Evolutionary conservation across 1,140 invertebrate genomes (phyloP).

Genomic region (Cyrtorhinus lividipennis): DNA sequence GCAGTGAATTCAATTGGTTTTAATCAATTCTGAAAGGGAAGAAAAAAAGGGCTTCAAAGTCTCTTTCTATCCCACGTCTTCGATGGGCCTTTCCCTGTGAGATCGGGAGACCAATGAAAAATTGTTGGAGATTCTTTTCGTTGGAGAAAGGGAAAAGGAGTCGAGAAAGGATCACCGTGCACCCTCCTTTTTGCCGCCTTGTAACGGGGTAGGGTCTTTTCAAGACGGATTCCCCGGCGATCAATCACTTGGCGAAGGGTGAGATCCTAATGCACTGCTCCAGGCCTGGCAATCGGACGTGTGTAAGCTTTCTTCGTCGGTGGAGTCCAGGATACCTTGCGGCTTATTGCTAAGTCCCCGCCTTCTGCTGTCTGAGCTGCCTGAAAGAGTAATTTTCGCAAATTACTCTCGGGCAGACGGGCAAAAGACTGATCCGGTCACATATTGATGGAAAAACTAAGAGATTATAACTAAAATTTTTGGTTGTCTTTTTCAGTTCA

Average conservation of each 20-base stretch:
- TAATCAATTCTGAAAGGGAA: constrained; percentile 4
- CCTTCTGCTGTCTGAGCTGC: too few relatives aligned
- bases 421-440: too few relatives aligned
- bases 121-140: constrained; percentile 8
- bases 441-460: too few relatives aligned
- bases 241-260: background rate
- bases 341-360: too few relatives aligned
- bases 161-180: background rate
- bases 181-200: background rate
- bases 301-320: background rate
- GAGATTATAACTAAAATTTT: too few relatives aligned
- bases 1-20: constrained; percentile 2
- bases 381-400: too few relatives aligned
- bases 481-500: too few relatives aligned
- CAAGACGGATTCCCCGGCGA: background rate
- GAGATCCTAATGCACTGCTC: background rate
- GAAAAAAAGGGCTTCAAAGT: background rate
- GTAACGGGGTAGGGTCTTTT: background rate
- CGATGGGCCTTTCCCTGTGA: background rate
- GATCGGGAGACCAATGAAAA: background rate
- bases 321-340: too few relatives aligned
- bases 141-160: background rate
- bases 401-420: too few relatives aligned
- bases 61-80: background rate
- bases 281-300: background rate